These are phyloP conservation scores for Lepas anatifera DNA, from an alignment of 2,888 invertebrate species.

Conservation along the genomic window DNA sequence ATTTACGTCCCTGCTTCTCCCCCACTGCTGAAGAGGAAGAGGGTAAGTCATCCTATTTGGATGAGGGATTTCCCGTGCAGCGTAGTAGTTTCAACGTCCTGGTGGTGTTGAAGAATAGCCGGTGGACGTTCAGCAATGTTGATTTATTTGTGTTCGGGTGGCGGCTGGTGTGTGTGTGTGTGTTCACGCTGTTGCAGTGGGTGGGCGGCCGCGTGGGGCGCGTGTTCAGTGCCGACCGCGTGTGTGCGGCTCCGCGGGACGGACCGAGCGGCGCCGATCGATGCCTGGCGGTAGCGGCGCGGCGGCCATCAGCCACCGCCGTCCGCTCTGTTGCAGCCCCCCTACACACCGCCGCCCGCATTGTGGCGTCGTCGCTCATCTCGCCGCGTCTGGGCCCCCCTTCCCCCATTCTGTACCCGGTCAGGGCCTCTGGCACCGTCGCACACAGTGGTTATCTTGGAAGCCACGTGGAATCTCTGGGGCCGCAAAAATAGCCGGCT, in stretches of 20 bases:
- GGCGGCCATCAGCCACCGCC: neutral
- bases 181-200: too few species aligned
- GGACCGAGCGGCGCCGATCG: neutral
- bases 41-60: neutral
- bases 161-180: too few species aligned
- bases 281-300: neutral
- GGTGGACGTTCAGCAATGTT: too few species aligned
- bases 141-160: too few species aligned
- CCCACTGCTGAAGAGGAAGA: neutral
- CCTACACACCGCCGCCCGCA: neutral
- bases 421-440: neutral
- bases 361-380: neutral
- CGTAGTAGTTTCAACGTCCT: too few species aligned
- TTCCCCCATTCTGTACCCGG: neutral
- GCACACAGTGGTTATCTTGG: slow-evolving; percentile 3
- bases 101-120: too few species aligned
- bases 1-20: neutral
- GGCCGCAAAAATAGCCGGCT: neutral
- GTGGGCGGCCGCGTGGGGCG: too few species aligned
- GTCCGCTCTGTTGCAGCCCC: neutral
- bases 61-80: too few species aligned
- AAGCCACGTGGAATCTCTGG: neutral
- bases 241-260: too few species aligned
- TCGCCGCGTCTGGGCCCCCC: neutral
- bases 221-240: too few species aligned